Percentiles rank a stretch among this genome's conserved stretches.
These are phyloP conservation scores for Tholera decimalis DNA, from an alignment of 2,888 invertebrate species.

Conservation along the genomic window DNA sequence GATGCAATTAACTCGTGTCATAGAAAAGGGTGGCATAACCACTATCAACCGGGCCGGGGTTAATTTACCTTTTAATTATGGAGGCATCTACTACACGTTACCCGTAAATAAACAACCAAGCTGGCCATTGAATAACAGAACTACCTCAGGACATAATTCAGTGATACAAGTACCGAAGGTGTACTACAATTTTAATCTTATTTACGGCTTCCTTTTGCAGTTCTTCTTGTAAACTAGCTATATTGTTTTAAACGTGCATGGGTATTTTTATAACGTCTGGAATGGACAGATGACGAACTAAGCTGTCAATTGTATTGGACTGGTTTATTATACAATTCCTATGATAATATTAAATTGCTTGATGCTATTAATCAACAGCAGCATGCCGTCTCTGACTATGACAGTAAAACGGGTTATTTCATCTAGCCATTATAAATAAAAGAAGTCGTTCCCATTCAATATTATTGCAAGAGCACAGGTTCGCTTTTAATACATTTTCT, in stretches of 20 bases:
- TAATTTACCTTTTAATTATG: constrained; percentile 64
- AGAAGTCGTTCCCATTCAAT: constrained; percentile 59
- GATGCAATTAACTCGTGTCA: constrained; percentile 63
- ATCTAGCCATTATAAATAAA: constrained; percentile 22
- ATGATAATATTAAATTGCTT: constrained; percentile 2
- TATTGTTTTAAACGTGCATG: constrained; percentile 10
- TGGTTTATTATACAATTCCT: constrained; percentile 1
- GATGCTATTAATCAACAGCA: constrained; percentile 29
- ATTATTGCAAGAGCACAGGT: constrained; percentile 61
- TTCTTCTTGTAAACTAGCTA: constrained; percentile 11
- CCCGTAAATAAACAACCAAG: constrained; percentile 59
- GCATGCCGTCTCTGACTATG: neutral
- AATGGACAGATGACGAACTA: neutral
- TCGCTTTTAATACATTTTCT: constrained; percentile 78
- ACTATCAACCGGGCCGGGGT: constrained; percentile 57
- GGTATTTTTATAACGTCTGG: constrained; percentile 8
- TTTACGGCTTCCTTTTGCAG: constrained; percentile 29
- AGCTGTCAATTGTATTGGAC: neutral
- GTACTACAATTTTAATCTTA: constrained; percentile 30
- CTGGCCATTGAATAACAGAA: constrained; percentile 54
- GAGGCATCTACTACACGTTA: constrained; percentile 40
- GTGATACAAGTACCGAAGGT: constrained; percentile 31
- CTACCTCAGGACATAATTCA: constrained; percentile 50
- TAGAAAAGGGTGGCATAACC: constrained; percentile 64
- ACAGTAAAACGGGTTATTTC: constrained; percentile 19